Evolutionary conservation across 2,888 invertebrate genomes (phyloP).

Genomic region (Nasonovia ribisnigri): DNA sequence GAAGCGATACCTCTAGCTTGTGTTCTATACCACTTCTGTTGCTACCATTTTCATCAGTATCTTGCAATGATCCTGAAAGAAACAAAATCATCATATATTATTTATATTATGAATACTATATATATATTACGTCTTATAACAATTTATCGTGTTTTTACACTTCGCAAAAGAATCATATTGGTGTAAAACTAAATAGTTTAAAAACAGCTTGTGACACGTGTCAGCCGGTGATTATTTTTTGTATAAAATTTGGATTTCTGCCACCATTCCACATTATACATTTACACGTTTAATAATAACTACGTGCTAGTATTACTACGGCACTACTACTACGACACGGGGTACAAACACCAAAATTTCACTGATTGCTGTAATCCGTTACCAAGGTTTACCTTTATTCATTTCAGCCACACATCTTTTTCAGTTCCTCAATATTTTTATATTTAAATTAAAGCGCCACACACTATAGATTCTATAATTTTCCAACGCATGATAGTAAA

Average conservation of each 20-base stretch:
- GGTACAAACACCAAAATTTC: conserved; percentile 3
- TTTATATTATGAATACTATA: not conserved
- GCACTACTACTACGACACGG: not conserved
- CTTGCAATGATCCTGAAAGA: conserved; percentile 67
- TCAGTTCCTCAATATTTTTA: not conserved
- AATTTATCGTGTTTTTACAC: not conserved
- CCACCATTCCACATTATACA: conserved; percentile 19
- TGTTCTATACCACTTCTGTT: conserved; percentile 62
- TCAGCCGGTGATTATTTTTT: conserved; percentile 12
- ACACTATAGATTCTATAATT: not conserved
- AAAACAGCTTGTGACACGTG: conserved; percentile 36
- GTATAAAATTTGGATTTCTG: conserved; percentile 56
- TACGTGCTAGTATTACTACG: not conserved
- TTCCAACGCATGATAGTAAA: not conserved
- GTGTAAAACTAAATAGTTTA: conserved; percentile 5
- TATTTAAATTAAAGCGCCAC: not conserved
- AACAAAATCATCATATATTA: conserved; percentile 8
- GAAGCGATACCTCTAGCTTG: conserved; percentile 58
- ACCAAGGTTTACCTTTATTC: not conserved
- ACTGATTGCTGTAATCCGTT: conserved; percentile 22
- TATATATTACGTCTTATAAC: not conserved
- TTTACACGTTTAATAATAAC: conserved; percentile 56
- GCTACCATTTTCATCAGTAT: conserved; percentile 63
- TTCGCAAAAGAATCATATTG: conserved; percentile 1
- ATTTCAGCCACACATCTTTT: not conserved